phyloP scores from a whole-genome alignment of 2,888 invertebrate genomes.

The Coleophora deauratella region DNA sequence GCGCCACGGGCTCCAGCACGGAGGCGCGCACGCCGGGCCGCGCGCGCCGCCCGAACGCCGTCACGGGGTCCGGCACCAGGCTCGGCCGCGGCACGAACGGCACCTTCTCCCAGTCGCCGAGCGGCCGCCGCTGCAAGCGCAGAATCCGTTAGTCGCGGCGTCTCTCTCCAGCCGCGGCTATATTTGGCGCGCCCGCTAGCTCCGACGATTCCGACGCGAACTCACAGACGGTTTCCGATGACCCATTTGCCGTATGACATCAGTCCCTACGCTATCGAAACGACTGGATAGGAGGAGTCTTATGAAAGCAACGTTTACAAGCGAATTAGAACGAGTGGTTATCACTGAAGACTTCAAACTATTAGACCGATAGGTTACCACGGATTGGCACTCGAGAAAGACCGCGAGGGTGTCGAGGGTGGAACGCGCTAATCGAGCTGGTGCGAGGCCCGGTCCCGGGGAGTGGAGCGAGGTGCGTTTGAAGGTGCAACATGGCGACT shows the following conservation, averaged over 20 bases:
- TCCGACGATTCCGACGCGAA: slow-evolving; percentile 53
- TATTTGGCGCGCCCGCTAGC: slow-evolving; percentile 73
- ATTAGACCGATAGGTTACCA: slow-evolving; percentile 8
- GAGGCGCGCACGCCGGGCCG: slow-evolving; percentile 60
- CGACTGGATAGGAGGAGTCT: slow-evolving; percentile 42
- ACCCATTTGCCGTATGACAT: slow-evolving; percentile 55
- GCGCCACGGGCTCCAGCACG: slow-evolving; percentile 71
- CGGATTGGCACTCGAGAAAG: slow-evolving; percentile 1
- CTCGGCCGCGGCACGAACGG: slow-evolving; percentile 90
- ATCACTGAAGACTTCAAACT: slow-evolving; percentile 31
- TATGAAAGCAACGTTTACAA: slow-evolving; percentile 37
- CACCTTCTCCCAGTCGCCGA: slow-evolving; percentile 91
- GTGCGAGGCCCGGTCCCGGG: slow-evolving; percentile 69
- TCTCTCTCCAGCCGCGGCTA: slow-evolving; percentile 69
- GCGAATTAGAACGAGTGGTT: slow-evolving; percentile 32
- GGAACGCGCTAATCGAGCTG: slow-evolving; percentile 44
- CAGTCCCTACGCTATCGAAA: slow-evolving; percentile 24
- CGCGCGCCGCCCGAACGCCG: slow-evolving; percentile 84
- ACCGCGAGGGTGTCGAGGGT: slow-evolving; percentile 15
- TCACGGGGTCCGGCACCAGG: slow-evolving; percentile 87
- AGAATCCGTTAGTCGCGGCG: slow-evolving; percentile 69
- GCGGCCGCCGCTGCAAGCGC: slow-evolving; percentile 81
- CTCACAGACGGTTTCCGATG: slow-evolving; percentile 36
- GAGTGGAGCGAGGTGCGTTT: slow-evolving; percentile 56
- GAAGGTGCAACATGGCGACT: slow-evolving; percentile 42